These are phyloP conservation scores for Iselma pallidipennis DNA, from an alignment of 2,888 invertebrate species.

Conservation along the genomic window DNA sequence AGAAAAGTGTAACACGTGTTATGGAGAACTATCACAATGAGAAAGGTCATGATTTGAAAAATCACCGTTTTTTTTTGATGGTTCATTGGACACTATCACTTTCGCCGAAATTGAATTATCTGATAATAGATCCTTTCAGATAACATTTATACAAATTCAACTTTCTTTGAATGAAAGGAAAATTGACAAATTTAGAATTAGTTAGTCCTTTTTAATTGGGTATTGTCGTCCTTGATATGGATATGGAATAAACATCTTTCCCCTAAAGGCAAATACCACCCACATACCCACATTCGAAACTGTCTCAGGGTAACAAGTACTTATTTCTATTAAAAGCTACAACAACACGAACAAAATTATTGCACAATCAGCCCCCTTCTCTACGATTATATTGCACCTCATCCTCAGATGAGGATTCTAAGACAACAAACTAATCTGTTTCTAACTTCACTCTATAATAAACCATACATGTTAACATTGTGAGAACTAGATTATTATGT, in stretches of 20 bases:
- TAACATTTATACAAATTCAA: neutral
- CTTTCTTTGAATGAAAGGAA: neutral
- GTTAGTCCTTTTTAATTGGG: too few species aligned
- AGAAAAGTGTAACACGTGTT: too few species aligned
- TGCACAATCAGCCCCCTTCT: conserved; percentile 38
- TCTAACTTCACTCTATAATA: conserved; percentile 26
- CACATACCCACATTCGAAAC: conserved; percentile 32
- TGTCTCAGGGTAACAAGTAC: conserved; percentile 42
- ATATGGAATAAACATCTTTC: neutral
- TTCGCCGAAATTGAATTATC: neutral
- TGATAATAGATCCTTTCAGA: neutral
- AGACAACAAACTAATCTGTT: conserved; percentile 15
- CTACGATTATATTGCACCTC: conserved; percentile 9
- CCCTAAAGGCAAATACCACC: conserved; percentile 20
- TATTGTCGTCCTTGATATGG: neutral
- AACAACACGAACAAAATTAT: conserved; percentile 1
- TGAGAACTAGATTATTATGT: conserved; percentile 30
- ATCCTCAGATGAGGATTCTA: neutral
- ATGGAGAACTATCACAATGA: too few species aligned
- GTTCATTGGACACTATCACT: neutral
- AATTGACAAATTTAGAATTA: too few species aligned
- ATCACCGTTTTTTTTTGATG: neutral
- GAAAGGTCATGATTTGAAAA: neutral
- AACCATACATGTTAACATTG: conserved; percentile 23
- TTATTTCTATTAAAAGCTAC: neutral